These are phyloP conservation scores for Rhadina sibilatrix DNA, from an alignment of 2,113 vertebrate genomes.

Conservation along the genomic window DNA sequence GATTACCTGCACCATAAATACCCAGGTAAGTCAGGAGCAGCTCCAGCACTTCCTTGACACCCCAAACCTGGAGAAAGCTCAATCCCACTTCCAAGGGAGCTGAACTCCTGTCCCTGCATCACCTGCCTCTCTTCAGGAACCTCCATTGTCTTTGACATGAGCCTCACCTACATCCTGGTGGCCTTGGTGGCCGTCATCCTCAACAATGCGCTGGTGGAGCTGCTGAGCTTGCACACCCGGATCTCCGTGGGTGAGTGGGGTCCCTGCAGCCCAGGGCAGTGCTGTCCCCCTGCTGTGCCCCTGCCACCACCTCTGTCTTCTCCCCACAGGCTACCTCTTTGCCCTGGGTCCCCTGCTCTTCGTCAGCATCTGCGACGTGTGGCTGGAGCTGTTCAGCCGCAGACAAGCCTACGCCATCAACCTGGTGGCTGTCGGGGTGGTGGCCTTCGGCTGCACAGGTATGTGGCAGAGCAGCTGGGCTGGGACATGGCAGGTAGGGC, in stretches of 20 bases:
- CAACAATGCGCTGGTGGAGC: slow-evolving; percentile 93
- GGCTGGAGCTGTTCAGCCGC: slow-evolving; percentile 89
- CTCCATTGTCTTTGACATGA: slow-evolving; percentile 97
- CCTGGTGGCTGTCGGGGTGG: slow-evolving; percentile 89
- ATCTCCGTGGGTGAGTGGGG: slow-evolving; percentile 86
- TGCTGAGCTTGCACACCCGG: slow-evolving; percentile 90
- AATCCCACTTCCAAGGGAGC: background rate
- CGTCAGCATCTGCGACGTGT: slow-evolving; percentile 91
- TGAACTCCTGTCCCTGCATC: accelerated
- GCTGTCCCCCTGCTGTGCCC: accelerated
- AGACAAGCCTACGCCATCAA: slow-evolving; percentile 89
- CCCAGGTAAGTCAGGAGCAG: slow-evolving; percentile 76
- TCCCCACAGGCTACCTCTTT: slow-evolving; percentile 86
- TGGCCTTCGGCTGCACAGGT: slow-evolving; percentile 99
- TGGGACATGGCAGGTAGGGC: background rate
- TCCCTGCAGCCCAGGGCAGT: background rate
- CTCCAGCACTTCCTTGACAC: background rate
- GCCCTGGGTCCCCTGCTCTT: slow-evolving; percentile 93
- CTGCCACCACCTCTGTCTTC: background rate
- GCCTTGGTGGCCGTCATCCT: slow-evolving; percentile 91
- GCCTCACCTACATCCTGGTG: slow-evolving; percentile 94
- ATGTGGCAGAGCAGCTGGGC: background rate
- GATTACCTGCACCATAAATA: slow-evolving; percentile 97
- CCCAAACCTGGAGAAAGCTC: background rate
- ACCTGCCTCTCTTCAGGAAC: slow-evolving; percentile 75